Base-by-base conservation (phyloP, 2,797 vertebrate species). In the Australoheros facetus region DNA sequence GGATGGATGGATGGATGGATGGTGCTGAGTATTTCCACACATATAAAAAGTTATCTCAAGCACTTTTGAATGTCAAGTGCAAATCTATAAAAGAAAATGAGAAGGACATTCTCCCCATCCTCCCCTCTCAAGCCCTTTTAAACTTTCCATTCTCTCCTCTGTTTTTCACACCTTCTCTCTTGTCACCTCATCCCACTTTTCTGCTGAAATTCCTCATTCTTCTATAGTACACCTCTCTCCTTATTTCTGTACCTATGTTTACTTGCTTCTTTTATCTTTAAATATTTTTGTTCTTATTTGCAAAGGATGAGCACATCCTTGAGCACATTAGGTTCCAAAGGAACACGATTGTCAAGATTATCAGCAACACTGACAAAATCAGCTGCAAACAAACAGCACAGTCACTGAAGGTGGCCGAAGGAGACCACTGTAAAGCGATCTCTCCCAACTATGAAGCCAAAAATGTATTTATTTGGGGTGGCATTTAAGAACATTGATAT, bases 121-220 rank as follows among this genome's bases (percentile, higher is more conserved):
- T 73, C 37, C 14, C 30, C 21, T 45, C n/a, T 73, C 48, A 53
- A 30, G 34, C 6, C 30, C n/a, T 26, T 28, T 69, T 39, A 53
- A 42, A 17, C 14, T 32, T 74, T 56, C 8, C 45, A 80, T 14
- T 13, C 26, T 58, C 23, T 83, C 75, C 79, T 80, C 55, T 76
- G 19, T 75, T 79, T 45, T 75, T 81, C 21, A 48, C 30, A 70
- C 30, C 28, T 30, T 54, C 28, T 74, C 81, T 76, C 17, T 75
- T 56, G 23, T 39, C 12, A 48, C 23, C 4, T 37, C 21, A 12
- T 5, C 32, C 28, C 42, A 8, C 53, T n/a, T 17, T 56, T 76
- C 11, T 56, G 28, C 57, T 54, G 23, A 66, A 39, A 56, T 37
- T 74, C 60, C 17, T 72, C n/a, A 55, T 60, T 79, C 45, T 53